Evolutionary conservation across 2,797 vertebrate species (phyloP).

Genomic region (Lepus townsendii): DNA sequence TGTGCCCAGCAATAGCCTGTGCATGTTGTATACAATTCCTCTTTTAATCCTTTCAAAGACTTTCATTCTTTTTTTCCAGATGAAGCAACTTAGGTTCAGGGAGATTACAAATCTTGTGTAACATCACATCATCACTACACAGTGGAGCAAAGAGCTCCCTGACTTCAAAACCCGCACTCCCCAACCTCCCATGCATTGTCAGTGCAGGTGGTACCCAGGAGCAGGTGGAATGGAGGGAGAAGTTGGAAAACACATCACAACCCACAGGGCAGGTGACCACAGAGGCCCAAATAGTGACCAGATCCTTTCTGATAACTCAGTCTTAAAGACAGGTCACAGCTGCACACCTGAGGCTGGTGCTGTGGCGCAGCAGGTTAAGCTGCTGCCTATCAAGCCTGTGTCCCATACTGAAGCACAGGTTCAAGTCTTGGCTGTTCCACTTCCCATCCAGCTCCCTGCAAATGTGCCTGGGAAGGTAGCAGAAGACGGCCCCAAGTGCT

Average conservation of each 20-base stretch:
- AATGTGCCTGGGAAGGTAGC: no score
- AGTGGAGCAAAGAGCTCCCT: not conserved
- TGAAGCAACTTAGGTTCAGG: not conserved
- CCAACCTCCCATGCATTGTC: fast-evolving
- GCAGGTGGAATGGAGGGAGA: fast-evolving
- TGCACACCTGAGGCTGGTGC: no score
- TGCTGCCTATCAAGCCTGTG: no score
- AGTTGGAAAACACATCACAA: not conserved
- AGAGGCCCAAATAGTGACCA: not conserved
- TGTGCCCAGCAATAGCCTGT: no score
- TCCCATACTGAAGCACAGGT: no score
- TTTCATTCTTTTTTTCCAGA: not conserved
- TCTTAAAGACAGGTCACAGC: not conserved
- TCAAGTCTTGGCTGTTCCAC: no score
- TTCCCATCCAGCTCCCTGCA: no score
- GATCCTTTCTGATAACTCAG: not conserved
- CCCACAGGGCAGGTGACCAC: not conserved
- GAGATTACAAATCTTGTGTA: not conserved
- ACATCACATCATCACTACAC: fast-evolving
- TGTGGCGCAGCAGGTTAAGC: no score
- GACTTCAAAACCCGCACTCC: not conserved
- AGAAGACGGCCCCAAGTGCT: no score
- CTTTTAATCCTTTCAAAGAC: not conserved
- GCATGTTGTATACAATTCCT: not conserved
- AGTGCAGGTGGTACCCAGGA: fast-evolving